A percentile compares a stretch with the other conserved stretches of the same genome.
phyloP scores from a whole-genome alignment of 53 echinoderm and acorn worm species.

The Henricia sp. region DNA sequence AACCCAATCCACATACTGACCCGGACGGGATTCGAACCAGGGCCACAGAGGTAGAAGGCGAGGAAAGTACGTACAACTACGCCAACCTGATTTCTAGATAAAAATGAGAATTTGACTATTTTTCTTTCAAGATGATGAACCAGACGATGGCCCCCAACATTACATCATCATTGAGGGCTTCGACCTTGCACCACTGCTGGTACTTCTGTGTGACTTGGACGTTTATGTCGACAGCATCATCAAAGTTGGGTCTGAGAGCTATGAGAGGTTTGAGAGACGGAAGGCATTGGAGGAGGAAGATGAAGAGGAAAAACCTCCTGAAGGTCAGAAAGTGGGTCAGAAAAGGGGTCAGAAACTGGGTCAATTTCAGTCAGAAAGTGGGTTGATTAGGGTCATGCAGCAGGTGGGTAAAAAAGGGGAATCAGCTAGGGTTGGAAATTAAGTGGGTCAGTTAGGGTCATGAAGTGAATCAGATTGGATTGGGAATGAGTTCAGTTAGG shows the following conservation, averaged over 20 bases:
- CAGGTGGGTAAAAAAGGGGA: too few species aligned
- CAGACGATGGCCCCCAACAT: conserved; percentile 94
- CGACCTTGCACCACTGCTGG: conserved; percentile 77
- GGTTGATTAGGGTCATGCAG: too few species aligned
- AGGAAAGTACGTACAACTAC: too few species aligned
- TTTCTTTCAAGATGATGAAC: conserved; percentile 84
- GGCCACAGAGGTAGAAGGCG: too few species aligned
- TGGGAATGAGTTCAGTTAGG: too few species aligned
- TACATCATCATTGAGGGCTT: conserved; percentile 95
- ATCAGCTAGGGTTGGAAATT: too few species aligned
- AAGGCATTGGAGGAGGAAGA: conserved; percentile 79
- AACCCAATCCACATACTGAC: too few species aligned
- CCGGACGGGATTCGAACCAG: too few species aligned
- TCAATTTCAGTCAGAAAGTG: neutral
- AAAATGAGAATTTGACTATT: too few species aligned
- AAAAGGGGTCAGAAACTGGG: neutral
- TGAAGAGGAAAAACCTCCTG: conserved; percentile 80
- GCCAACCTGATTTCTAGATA: too few species aligned
- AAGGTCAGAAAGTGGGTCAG: conserved; percentile 65
- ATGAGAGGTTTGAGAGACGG: conserved; percentile 76
- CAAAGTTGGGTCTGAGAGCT: conserved; percentile 83
- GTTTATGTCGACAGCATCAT: conserved; percentile 86
- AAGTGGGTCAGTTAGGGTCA: too few species aligned
- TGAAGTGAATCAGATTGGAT: too few species aligned
- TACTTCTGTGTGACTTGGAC: conserved; percentile 79